Base-by-base conservation (phyloP, 2,888 invertebrate genomes). In the Agonopterix arenella region DNA sequence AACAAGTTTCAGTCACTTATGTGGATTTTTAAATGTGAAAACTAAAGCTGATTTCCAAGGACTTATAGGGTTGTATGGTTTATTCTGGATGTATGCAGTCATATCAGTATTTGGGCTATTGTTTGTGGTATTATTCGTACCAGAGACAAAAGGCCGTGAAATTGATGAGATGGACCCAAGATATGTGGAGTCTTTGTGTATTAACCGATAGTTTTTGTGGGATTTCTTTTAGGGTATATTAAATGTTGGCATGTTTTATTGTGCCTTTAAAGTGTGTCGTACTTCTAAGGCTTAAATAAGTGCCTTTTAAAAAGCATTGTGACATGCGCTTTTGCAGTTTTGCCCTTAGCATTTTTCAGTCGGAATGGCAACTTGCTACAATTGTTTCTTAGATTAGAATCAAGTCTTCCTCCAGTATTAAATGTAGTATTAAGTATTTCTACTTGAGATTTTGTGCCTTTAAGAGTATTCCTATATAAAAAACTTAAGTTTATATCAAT, bases 131-230 rank as follows among this genome's bases (percentile, higher is more conserved):
- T 91, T 94, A 56, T 94, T 93, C 68, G 95, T 97, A 3, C 97
- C 97, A 1, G 97, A 97, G 84, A 97, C 97, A 7, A 97, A 96
- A 74, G 97, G 97, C 2, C 93, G 94, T 54, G 95, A 96, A 67
- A 91, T 97, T 60, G 96, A 96, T 68, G 96, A 97, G 79, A 96
- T 97, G 92, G 94, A 95, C 68, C 92, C 93, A 2, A 92, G 92
- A 56, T 92, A 92, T 63, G 91, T 91, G 0, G 89, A 89, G 68
- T 90, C 90, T 8, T 73, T 90, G 49, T 89, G 89, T 69, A 89
- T 90, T 55, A 90, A 90, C 65, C 90, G 90, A 84, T 90, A 88
- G 77, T 76, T 61, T 60, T 59, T 51, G 43, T 43, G n/a, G 43
- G 40, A 28, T 28, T 28, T 10, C n/a, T 11, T 40, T 10, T 40